phyloP scores from a whole-genome alignment of 2,797 vertebrate genomes.

The Rhyacichthys aspro region DNA sequence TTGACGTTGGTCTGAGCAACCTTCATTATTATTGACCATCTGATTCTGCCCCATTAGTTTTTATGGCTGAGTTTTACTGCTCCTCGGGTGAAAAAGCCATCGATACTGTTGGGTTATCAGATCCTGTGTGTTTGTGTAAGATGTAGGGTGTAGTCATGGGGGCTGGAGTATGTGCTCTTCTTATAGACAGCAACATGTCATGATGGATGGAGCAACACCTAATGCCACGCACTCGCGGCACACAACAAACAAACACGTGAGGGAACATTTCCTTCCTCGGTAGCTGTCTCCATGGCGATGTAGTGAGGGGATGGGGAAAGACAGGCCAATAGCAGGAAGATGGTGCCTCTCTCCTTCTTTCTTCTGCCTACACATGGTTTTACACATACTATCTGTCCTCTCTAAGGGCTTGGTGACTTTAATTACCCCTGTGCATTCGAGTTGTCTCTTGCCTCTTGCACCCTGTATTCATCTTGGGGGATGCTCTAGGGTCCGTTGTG shows the following conservation, averaged over 20 bases:
- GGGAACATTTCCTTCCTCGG: conserved; percentile 39
- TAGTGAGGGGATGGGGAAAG: conserved; percentile 14
- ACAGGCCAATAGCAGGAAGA: conserved; percentile 11
- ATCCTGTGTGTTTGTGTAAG: not conserved
- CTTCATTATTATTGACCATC: conserved; percentile 11
- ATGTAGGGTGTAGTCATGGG: not conserved
- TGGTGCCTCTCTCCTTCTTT: conserved; percentile 21
- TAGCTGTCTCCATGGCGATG: conserved; percentile 66
- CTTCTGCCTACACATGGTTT: conserved; percentile 39
- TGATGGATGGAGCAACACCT: not conserved
- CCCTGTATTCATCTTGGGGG: conserved; percentile 51
- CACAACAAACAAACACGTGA: conserved; percentile 16
- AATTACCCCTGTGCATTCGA: conserved; percentile 51
- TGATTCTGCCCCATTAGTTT: conserved; percentile 10
- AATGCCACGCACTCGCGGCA: conserved; percentile 7
- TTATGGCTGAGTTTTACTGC: conserved; percentile 8
- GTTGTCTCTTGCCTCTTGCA: conserved; percentile 9
- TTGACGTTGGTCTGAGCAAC: conserved; percentile 3
- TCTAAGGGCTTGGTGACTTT: conserved; percentile 19
- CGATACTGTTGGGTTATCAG: not conserved
- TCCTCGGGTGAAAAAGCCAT: not conserved
- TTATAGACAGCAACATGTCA: not conserved
- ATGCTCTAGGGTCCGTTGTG: conserved; percentile 16
- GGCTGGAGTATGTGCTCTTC: not conserved
- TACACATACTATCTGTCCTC: conserved; percentile 9